phyloP scores from a whole-genome alignment of 2,113 vertebrate species.

The Todiramphus saurophagus region DNA sequence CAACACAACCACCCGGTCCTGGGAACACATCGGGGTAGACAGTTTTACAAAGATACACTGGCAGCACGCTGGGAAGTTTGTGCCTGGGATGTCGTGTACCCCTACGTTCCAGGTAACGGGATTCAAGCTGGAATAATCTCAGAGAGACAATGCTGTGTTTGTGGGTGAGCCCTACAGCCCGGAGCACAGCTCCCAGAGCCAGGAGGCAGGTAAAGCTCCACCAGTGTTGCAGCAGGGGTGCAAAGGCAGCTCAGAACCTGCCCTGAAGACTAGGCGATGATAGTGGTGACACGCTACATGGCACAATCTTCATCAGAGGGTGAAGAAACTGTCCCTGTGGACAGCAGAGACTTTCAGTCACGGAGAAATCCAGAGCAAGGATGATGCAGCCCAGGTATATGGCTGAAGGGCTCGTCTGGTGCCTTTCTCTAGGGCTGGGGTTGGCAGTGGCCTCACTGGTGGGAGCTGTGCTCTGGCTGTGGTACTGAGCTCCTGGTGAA shows the following conservation, averaged over 20 bases:
- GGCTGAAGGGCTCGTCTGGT: background rate
- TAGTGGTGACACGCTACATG: no score
- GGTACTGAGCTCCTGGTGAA: background rate
- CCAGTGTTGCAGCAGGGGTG: background rate
- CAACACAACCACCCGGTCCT: background rate
- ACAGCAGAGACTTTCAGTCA: background rate
- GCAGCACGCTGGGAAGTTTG: background rate
- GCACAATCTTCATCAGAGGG: background rate
- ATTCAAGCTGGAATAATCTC: background rate
- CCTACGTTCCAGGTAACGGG: background rate
- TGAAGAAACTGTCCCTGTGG: background rate
- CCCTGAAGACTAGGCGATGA: background rate
- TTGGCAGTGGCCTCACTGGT: accelerated
- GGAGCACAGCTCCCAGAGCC: background rate
- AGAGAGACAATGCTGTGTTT: background rate
- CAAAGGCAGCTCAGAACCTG: background rate
- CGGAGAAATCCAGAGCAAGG: background rate
- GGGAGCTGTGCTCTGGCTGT: background rate
- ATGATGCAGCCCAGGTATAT: background rate
- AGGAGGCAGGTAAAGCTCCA: background rate
- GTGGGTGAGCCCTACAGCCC: background rate
- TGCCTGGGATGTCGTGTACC: background rate
- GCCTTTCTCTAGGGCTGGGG: background rate
- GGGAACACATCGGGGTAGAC: background rate
- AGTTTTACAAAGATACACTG: background rate